Base-by-base conservation (phyloP, 2,797 vertebrate species). In the Scyliorhinus canicula region DNA sequence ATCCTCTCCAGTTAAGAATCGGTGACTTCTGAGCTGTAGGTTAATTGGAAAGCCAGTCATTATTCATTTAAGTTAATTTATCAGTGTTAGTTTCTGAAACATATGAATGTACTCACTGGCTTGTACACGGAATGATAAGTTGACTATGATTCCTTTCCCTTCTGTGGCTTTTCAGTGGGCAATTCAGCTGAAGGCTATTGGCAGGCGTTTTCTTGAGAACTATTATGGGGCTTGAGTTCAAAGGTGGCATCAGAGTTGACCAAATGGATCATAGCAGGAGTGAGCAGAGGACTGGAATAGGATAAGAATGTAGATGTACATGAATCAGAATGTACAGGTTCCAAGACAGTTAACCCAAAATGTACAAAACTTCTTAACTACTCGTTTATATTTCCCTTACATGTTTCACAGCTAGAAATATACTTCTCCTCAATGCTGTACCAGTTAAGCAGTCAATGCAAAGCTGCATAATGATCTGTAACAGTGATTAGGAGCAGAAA, bases 361-460 rank as follows among this genome's bases (percentile, higher is more conserved):
- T 86, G 84, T 52, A 28, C 28, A 86, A 86, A 86, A 86, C 4
- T 35, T 86, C 84, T 24, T 52, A 86, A 86, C 84, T 86, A 86
- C 52, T 55, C 31, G 4, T 52, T 52, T 55, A 12, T 86, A 31
- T 86, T 52, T 55, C 50, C 11, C 28, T 55, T 82, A 47, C 19
- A 82, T 82, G 47, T 47, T 47, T 44, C 44, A 24, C 2, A 14
- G 50, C 52, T 55, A 35, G 50, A 86, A 86, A 31, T 86, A 55
- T 55, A 31, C 9, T 52, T 52, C 28, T 31, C 50, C 26, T 86
- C 50, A 86, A 9, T 86, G 50, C 79, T 86, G 40, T 35, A 31
- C 50, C 28, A 31, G 26, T 86, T 12, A 86, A 86, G 82, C 44
- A 85, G 19, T 85, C 47, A 50, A 86, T 28, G 50, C 12, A 12